Percentiles rank a stretch among this genome's conserved stretches.
phyloP scores from a whole-genome alignment of 2,797 vertebrate species.

The Sebastes elongatus region DNA sequence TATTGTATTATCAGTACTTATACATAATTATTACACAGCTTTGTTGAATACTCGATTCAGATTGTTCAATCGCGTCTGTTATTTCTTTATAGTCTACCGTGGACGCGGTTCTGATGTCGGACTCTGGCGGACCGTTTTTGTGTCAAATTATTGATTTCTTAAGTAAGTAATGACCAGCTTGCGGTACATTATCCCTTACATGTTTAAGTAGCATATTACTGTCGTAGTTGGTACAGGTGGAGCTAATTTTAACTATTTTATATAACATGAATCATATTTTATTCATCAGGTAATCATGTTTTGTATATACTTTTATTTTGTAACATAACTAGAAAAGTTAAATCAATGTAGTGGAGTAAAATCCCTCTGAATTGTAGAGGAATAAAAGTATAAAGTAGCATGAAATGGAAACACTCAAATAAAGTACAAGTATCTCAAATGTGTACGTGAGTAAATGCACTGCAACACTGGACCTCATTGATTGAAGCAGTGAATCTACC shows the following conservation, averaged over 20 bases:
- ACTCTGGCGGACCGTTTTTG: too few species aligned
- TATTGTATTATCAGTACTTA: not conserved
- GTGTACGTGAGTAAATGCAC: not conserved
- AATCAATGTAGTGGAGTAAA: not conserved
- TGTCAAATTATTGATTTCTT: too few species aligned
- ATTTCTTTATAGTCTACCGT: too few species aligned
- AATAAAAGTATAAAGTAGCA: not conserved
- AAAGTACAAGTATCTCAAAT: not conserved
- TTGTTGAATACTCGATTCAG: accelerated
- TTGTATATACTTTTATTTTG: not conserved
- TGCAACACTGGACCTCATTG: not conserved
- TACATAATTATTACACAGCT: too few species aligned
- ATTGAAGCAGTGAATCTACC: not conserved
- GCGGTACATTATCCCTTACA: too few species aligned
- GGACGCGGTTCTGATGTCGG: too few species aligned
- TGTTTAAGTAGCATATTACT: not conserved
- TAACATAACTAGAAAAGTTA: not conserved
- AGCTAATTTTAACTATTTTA: not conserved
- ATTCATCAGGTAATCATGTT: not conserved
- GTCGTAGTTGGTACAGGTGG: not conserved
- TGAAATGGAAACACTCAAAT: not conserved
- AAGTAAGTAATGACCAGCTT: too few species aligned
- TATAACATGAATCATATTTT: not conserved
- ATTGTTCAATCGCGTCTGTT: too few species aligned
- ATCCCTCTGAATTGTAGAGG: not conserved